A percentile compares a stretch with the other conserved stretches of the same genome.
These are phyloP conservation scores for Lysandra bellargus DNA, from an alignment of 2,888 invertebrate genomes.

Conservation along the genomic window DNA sequence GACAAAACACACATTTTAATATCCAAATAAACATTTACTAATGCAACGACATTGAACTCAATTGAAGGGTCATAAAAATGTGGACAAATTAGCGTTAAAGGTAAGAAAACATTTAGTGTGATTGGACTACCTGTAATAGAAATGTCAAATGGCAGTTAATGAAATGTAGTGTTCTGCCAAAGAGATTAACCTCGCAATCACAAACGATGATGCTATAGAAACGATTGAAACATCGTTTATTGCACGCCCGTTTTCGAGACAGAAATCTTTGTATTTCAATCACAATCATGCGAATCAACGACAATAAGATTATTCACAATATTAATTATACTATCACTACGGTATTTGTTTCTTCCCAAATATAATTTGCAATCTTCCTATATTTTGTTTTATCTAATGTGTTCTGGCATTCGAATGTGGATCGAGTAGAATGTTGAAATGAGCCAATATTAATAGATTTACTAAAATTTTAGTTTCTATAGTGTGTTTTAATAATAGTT, in stretches of 20 bases:
- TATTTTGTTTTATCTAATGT: neutral
- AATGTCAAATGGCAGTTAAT: conserved; percentile 41
- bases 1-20: conserved; percentile 32
- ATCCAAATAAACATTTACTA: conserved; percentile 27
- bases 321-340: neutral
- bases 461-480: conserved; percentile 6
- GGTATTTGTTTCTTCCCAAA: neutral
- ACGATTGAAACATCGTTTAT: conserved; percentile 25
- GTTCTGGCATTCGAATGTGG: conserved; percentile 9
- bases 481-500: neutral
- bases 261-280: neutral
- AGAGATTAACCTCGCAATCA: conserved; percentile 47
- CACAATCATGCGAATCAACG: neutral
- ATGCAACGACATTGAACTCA: neutral
- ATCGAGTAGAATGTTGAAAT: conserved; percentile 7
- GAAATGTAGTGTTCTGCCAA: conserved; percentile 47
- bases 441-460: conserved; percentile 17
- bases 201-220: conserved; percentile 39
- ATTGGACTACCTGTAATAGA: conserved; percentile 2
- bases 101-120: neutral
- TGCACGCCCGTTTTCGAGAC: conserved; percentile 7
- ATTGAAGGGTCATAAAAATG: neutral
- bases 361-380: neutral
- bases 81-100: neutral
- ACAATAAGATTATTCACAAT: neutral